Evolutionary conservation across 2,113 vertebrate species (phyloP), one percentile per base, ranked within the genome.

Genomic region (Argyrosomus japonicus): DNA sequence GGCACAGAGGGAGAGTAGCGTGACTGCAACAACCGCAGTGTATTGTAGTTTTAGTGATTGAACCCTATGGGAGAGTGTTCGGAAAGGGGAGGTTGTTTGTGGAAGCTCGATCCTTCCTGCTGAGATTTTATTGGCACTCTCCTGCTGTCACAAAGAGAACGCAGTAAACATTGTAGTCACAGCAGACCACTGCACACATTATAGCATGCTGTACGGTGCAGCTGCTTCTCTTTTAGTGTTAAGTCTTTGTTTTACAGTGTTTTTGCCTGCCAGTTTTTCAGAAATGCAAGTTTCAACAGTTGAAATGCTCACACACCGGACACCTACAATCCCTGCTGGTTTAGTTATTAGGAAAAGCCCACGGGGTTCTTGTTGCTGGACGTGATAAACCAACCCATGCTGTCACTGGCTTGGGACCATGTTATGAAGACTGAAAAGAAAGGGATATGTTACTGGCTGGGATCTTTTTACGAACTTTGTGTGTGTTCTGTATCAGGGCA

Each of bases 321-420:
- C 72, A 73, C 62, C 61, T 60, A 47, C 36, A 65, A 18, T 68
- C 77, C 81, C 89, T 65, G 81, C 87, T 79, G 87, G 36, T 78
- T 87, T 50, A 60, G 79, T 71, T 92, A 89, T 90, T 85, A 82
- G 81, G 68, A 77, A 83, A 83, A 84, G 65, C 81, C 75, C 27
- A 11, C 11, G 10, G 70, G 87, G 58, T 7, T 79, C 64, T 76
- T 82, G 64, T 60, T 83, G 71, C 68, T 65, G 50, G 48, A 71
- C 62, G 40, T 9, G 51, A 68, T 83, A 74, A 72, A 67, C 62
- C 18, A 18, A 81, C 68, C 23, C 72, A 57, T 45, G 79, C 60
- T 86, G 79, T 68, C 56, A 36, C n/a, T 72, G 75, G 64, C 82
- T 53, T 32, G 32, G 43, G 11, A 65, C 27, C 17, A 18, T 77